Evolutionary conservation across 2,888 invertebrate species (phyloP), one percentile per base, ranked within the genome.

Genomic region (Pterostichus niger): DNA sequence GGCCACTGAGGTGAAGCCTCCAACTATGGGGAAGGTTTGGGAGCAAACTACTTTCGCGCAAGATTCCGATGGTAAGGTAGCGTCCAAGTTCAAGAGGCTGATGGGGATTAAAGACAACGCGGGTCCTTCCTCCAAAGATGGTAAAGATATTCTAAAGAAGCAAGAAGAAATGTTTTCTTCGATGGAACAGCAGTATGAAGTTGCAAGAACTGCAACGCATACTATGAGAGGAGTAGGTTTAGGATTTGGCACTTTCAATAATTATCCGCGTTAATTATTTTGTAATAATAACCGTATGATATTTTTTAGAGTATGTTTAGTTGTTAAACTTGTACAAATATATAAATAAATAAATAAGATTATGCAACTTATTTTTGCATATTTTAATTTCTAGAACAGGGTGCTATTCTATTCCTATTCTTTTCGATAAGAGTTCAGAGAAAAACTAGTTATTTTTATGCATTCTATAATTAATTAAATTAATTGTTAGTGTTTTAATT

Each of bases 111-210:
- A 95, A 89, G 88, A 91, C 0, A 90, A 91, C 24, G 89, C 89
- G 59, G 85, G 85, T 0, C 83, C 88, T 0, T 85, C 90, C 7
- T 88, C 90, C 54, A 87, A 88, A 46, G 90, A 91, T 13, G 85
- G 90, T 33, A 89, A 89, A 0, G 94, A 94, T 86, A 93, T 93
- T 4, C 90, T 94, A 54, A 94, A 93, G 87, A 94, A 94, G 86
- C 94, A 94, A 86, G 95, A 97, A 87, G 97, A 98, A 88, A 93
- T 98, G 92, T 98, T 99, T 90, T 94, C 93, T 85, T 95, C 96
- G 75, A 96, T 99, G 94, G 98, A 99, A 88, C 96, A 96, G 86
- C 98, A 99, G 89, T 99, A 99, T 88, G 98, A 98, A 90, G 97
- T 97, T 78, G 99, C 99, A 0, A 92, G 99, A 46, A 96, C 98